Evolutionary conservation across 2,888 invertebrate species (phyloP).

Genomic region (Ochropleura plecta): DNA sequence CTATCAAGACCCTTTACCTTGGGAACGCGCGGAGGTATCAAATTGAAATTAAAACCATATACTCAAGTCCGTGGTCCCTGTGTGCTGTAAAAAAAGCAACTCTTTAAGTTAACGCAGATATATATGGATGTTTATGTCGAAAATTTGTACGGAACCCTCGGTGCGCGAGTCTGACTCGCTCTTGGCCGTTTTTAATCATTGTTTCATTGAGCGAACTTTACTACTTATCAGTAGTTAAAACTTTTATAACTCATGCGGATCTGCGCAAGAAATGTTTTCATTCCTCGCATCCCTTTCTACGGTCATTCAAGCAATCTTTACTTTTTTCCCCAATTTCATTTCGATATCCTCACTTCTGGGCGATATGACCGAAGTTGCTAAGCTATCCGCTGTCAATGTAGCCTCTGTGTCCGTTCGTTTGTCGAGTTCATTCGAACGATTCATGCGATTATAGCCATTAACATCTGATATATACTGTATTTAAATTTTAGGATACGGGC

Average conservation of each 20-base stretch:
- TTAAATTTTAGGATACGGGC: conserved; percentile 60
- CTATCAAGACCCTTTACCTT: too few species aligned
- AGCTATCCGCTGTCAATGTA: conserved; percentile 52
- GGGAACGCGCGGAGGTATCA: too few species aligned
- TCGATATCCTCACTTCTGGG: neutral
- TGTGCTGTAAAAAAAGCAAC: too few species aligned
- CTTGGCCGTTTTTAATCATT: neutral
- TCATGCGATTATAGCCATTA: conserved; percentile 76
- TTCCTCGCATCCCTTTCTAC: neutral
- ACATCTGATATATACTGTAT: conserved; percentile 67
- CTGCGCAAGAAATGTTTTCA: neutral
- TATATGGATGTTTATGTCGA: too few species aligned
- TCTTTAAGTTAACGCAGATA: too few species aligned
- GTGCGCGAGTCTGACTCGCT: too few species aligned
- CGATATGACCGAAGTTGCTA: neutral
- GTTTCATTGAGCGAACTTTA: neutral
- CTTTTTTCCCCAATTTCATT: neutral
- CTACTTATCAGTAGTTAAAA: neutral
- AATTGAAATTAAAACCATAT: too few species aligned
- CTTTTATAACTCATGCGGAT: neutral
- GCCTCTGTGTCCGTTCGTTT: conserved; percentile 38
- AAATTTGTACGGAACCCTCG: too few species aligned
- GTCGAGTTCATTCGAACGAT: conserved; percentile 73
- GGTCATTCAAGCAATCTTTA: neutral
- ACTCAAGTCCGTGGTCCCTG: too few species aligned